Conservation (phyloP, 2,888 invertebrate species). For the Unio delphinus region DNA sequence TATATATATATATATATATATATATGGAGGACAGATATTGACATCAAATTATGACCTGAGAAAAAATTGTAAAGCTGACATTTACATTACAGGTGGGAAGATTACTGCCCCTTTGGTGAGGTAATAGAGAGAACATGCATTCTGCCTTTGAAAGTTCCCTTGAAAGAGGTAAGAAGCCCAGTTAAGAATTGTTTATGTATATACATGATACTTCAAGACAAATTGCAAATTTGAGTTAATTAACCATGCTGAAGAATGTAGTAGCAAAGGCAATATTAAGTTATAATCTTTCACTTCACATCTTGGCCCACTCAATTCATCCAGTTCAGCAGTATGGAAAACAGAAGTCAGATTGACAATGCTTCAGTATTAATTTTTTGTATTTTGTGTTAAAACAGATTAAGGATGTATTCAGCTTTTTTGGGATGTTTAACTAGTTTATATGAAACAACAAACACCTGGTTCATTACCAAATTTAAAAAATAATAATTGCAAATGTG, state of each 20-base stretch:
- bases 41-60: conserved; percentile 4
- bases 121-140: conserved; percentile 81
- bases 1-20: too few species aligned
- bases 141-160: conserved; percentile 84
- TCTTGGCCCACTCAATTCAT: neutral
- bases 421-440: too few species aligned
- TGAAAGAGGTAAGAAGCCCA: conserved; percentile 73
- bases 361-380: too few species aligned
- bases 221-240: conserved; percentile 15
- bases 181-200: neutral
- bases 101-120: conserved; percentile 74
- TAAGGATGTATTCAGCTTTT: too few species aligned
- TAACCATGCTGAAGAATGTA: conserved; percentile 17
- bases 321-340: too few species aligned
- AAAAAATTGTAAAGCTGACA: neutral
- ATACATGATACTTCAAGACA: conserved; percentile 2
- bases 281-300: neutral
- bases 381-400: too few species aligned
- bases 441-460: too few species aligned
- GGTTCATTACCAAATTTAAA: too few species aligned
- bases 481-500: too few species aligned
- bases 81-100: conserved; percentile 67
- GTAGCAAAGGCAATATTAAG: conserved; percentile 13
- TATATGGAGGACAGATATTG: too few species aligned
- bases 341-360: too few species aligned